Evolutionary conservation across 2,888 invertebrate species (phyloP).

Genomic region (Carabus problematicus): DNA sequence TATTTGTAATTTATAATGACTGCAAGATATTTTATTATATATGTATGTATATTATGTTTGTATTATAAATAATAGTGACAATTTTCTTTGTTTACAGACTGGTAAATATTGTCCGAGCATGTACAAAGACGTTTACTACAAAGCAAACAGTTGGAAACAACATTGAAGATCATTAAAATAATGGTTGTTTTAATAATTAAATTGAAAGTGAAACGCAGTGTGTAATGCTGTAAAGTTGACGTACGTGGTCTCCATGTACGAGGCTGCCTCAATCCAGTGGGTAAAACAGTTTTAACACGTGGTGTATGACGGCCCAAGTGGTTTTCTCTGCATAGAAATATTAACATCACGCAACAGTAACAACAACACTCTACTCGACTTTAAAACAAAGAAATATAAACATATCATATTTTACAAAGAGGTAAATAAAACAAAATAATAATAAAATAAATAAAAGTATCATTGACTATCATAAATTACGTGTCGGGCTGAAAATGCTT

Average conservation of each 20-base stretch:
- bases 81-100: slow-evolving; percentile 55
- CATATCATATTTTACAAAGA: slow-evolving; percentile 40
- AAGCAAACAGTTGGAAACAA: slow-evolving; percentile 91
- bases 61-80: too few relatives aligned
- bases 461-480: slow-evolving; percentile 29
- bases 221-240: too few relatives aligned
- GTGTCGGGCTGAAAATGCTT: slow-evolving; percentile 35
- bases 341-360: neutral
- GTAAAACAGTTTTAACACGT: neutral
- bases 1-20: too few relatives aligned
- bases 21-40: too few relatives aligned
- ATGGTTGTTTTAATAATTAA: slow-evolving; percentile 16
- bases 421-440: slow-evolving; percentile 18
- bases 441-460: slow-evolving; percentile 28
- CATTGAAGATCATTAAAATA: slow-evolving; percentile 62
- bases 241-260: neutral
- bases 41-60: too few relatives aligned
- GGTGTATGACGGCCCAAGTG: neutral
- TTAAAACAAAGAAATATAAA: slow-evolving; percentile 37
- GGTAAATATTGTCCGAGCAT: slow-evolving; percentile 89
- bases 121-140: slow-evolving; percentile 92
- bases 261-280: neutral
- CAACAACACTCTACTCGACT: slow-evolving; percentile 16
- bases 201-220: neutral
- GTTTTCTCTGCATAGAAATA: slow-evolving; percentile 14